Conservation (phyloP, 2,797 vertebrate species). For the Myotis planiceps region DNA sequence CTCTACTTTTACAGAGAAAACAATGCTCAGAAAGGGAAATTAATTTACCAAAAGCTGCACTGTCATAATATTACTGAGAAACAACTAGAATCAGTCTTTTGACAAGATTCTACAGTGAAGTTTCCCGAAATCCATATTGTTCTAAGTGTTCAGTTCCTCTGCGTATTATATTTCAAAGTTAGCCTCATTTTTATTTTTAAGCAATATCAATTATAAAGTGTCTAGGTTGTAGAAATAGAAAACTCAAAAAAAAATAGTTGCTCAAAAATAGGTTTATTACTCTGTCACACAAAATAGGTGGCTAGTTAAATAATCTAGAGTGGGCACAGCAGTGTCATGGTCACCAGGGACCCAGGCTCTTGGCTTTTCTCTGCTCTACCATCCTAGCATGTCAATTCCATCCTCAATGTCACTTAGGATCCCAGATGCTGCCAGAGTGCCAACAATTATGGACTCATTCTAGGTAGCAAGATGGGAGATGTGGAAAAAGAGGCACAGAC, state of each 20-base stretch:
- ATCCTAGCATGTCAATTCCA: too few relatives aligned
- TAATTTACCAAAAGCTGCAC: neutral
- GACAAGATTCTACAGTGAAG: neutral
- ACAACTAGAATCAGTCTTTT: neutral
- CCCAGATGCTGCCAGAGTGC: neutral
- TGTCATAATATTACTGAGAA: neutral
- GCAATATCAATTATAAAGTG: neutral
- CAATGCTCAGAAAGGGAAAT: neutral
- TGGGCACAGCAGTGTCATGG: rapidly evolving
- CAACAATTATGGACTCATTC: neutral
- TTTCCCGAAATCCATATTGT: neutral
- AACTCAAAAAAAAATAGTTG: neutral
- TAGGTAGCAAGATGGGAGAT: neutral
- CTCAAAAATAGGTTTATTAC: neutral
- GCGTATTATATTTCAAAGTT: neutral
- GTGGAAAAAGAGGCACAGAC: neutral
- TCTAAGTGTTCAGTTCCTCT: neutral
- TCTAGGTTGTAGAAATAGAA: slow-evolving; percentile 1
- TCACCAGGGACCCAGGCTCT: neutral
- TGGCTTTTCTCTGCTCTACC: neutral
- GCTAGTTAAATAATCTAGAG: neutral
- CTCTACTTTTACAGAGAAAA: neutral
- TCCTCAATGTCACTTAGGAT: neutral
- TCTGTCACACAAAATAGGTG: neutral
- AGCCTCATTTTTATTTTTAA: neutral